Percentiles rank a stretch among this genome's conserved stretches.
Conservation (phyloP, 2,113 vertebrate genomes). For the Syngnathus scovelli region DNA sequence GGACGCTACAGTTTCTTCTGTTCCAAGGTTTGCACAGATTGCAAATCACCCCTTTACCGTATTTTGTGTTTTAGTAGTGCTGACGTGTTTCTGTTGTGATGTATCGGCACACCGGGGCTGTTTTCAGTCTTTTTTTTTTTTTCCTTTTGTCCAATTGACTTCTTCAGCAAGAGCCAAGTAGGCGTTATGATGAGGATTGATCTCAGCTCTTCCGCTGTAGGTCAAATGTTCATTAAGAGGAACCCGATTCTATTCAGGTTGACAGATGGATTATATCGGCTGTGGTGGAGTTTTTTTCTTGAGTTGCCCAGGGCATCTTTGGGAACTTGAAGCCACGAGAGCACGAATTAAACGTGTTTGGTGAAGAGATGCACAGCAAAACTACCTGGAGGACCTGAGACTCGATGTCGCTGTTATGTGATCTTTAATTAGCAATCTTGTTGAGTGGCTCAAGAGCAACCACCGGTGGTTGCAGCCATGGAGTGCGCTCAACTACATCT, state of each 20-base stretch:
- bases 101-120: not conserved
- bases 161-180: not conserved
- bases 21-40: not conserved
- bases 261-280: not conserved
- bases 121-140: not conserved
- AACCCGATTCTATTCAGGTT: not conserved
- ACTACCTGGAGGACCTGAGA: too few species aligned
- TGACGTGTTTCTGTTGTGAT: not conserved
- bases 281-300: too few species aligned
- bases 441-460: too few species aligned
- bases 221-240: conserved; percentile 5
- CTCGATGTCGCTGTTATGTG: too few species aligned
- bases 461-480: not conserved
- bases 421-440: too few species aligned
- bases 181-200: conserved; percentile 13
- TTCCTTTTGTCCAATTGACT: not conserved
- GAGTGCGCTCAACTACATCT: not conserved
- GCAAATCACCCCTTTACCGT: not conserved
- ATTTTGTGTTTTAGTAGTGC: not conserved
- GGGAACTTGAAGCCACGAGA: not conserved
- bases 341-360: not conserved
- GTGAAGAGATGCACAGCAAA: not conserved
- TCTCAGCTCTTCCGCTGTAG: conserved; percentile 5
- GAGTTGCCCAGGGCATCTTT: not conserved
- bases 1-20: not conserved